Evolutionary conservation across 2,888 invertebrate species (phyloP).

Genomic region (Chaitophorus viminalis): DNA sequence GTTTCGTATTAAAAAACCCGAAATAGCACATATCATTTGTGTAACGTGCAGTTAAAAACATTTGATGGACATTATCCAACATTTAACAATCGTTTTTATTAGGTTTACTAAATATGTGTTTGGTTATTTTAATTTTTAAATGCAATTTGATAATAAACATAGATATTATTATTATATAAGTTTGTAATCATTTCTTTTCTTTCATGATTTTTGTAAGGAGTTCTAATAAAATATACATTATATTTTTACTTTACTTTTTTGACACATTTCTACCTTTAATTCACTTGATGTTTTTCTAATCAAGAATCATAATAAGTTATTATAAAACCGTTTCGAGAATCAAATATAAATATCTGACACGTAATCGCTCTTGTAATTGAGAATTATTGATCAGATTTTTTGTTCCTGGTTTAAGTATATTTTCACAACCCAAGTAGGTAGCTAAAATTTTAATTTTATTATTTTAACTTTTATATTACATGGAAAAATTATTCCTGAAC

Average conservation of each 20-base stretch:
- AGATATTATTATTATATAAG: no score
- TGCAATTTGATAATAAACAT: no score
- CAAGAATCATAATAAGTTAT: not conserved
- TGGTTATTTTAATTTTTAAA: no score
- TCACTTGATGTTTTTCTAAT: not conserved
- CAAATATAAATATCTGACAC: not conserved
- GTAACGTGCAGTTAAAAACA: no score
- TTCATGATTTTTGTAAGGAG: not conserved
- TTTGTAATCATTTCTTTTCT: not conserved
- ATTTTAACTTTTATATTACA: not conserved
- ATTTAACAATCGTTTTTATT: no score
- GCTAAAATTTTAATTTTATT: not conserved
- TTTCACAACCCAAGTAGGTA: not conserved
- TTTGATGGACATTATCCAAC: no score
- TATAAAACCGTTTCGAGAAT: not conserved
- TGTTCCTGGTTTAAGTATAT: not conserved
- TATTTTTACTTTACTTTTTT: not conserved
- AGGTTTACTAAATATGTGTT: no score
- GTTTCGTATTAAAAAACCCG: no score
- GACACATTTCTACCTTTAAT: not conserved
- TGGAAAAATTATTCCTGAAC: not conserved
- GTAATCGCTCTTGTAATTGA: not conserved
- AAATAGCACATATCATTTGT: no score
- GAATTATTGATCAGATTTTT: not conserved
- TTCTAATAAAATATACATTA: not conserved